Evolutionary conservation across 2,113 vertebrate species (phyloP).

Genomic region (Rhea pennata): DNA sequence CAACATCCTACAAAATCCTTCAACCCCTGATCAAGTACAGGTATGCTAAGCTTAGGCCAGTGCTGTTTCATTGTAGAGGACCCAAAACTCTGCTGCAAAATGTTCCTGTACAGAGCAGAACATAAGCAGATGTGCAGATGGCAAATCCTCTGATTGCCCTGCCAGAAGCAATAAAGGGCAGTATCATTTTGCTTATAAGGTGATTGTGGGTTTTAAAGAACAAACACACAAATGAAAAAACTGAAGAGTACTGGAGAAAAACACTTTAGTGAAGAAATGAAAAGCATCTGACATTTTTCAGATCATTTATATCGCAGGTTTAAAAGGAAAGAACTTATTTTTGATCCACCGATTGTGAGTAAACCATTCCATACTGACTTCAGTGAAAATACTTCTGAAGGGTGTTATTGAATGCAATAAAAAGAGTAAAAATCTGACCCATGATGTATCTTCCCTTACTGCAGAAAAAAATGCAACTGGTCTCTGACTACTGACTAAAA

Average conservation of each 20-base stretch:
- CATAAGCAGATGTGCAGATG: neutral
- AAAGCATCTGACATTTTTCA: slow-evolving; percentile 37
- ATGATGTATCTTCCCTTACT: slow-evolving; percentile 5
- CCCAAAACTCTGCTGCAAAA: neutral
- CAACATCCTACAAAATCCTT: neutral
- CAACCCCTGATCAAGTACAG: neutral
- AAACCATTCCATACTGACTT: slow-evolving; percentile 20
- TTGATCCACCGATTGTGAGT: neutral
- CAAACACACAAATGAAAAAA: slow-evolving; percentile 7
- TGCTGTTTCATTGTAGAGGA: neutral
- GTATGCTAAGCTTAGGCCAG: neutral
- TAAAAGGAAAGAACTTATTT: slow-evolving; percentile 24
- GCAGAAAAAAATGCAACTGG: slow-evolving; percentile 22
- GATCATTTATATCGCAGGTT: neutral
- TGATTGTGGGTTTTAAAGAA: slow-evolving; percentile 31
- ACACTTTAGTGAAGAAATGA: neutral
- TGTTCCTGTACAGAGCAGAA: neutral
- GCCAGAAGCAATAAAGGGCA: slow-evolving; percentile 41
- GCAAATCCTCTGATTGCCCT: slow-evolving; percentile 21
- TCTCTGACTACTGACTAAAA: neutral
- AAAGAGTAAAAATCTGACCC: slow-evolving; percentile 18
- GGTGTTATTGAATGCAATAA: neutral
- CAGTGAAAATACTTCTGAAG: slow-evolving; percentile 46
- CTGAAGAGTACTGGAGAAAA: slow-evolving; percentile 28
- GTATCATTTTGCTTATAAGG: slow-evolving; percentile 43